These are phyloP conservation scores for Leptocoma aspasia DNA, from an alignment of 2,113 vertebrate species.

Conservation along the genomic window DNA sequence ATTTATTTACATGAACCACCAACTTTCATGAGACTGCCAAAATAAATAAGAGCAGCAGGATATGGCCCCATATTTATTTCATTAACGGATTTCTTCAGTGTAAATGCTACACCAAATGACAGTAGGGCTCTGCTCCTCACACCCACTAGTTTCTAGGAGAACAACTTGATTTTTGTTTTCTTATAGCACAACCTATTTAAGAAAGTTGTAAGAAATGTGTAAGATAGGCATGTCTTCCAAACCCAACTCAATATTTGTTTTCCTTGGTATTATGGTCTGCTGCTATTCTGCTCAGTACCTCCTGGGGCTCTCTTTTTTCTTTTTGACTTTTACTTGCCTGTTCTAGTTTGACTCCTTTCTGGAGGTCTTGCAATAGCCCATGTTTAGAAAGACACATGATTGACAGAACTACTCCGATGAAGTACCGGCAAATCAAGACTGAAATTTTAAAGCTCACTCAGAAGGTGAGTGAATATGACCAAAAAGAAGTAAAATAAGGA, in stretches of 20 bases:
- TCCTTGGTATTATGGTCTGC: neutral
- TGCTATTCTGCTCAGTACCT: neutral
- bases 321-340: neutral
- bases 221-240: neutral
- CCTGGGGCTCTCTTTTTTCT: neutral
- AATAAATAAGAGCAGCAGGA: constrained; percentile 13
- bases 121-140: neutral
- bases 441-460: neutral
- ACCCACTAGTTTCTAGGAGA: neutral
- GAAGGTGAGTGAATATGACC: neutral
- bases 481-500: neutral
- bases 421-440: neutral
- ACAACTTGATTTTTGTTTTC: neutral
- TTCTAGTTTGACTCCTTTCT: neutral
- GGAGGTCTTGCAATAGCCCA: neutral
- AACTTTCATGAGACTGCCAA: neutral
- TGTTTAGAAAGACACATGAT: neutral
- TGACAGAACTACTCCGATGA: neutral
- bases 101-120: neutral
- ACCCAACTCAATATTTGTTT: neutral
- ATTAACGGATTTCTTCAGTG: neutral
- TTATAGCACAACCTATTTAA: neutral
- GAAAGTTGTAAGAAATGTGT: neutral
- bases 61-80: neutral
- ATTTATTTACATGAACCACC: constrained; percentile 9